Evolutionary conservation across 2,797 vertebrate species (phyloP).

Genomic region (Tragopan temminckii): DNA sequence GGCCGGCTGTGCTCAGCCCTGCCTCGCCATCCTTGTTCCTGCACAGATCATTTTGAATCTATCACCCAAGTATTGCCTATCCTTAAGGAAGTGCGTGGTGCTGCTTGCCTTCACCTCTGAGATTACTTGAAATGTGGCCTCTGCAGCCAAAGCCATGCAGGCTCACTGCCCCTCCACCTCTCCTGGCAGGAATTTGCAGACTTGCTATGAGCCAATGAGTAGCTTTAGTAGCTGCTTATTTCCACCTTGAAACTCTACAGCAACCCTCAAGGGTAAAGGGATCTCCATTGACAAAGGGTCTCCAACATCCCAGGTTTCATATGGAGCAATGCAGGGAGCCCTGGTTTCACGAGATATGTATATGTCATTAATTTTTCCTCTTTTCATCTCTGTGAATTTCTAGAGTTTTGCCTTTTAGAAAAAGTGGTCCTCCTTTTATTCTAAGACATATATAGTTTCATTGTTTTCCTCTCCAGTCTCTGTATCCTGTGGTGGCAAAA

Average conservation of each 20-base stretch:
- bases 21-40: not conserved
- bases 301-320: not conserved
- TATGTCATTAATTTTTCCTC: not conserved
- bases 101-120: not conserved
- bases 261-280: not conserved
- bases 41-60: not conserved
- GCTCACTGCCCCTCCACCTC: not conserved
- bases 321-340: not conserved
- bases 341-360: not conserved
- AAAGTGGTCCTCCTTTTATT: slow-evolving; percentile 12
- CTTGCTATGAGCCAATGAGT: not conserved
- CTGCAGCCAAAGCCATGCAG: not conserved
- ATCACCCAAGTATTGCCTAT: not conserved
- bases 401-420: not conserved
- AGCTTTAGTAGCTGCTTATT: not conserved
- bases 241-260: not conserved
- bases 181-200: not conserved
- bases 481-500: slow-evolving; percentile 44
- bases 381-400: not conserved
- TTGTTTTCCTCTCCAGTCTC: slow-evolving; percentile 43
- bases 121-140: not conserved
- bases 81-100: not conserved
- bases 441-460: not conserved
- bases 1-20: not conserved
- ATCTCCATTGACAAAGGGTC: not conserved